Conservation (phyloP, 2,113 vertebrate genomes). For the zebrafish (Danio rerio) region GRCz12tu NC_133184.1:47205501-47206000, state of each 20-base stretch:
- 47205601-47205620: too few species aligned
- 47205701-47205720: too few species aligned
- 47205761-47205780: not conserved
- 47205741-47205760: not conserved
- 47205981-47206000: too few species aligned
- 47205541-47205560: not conserved
- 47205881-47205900: not conserved
- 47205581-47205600: not conserved
- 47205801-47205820: not conserved
- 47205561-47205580: not conserved
- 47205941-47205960: not conserved
- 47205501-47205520: not conserved
- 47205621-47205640: not conserved
- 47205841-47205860: not conserved
- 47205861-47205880: not conserved
- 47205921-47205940: too few species aligned
- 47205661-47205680: not conserved
- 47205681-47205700: not conserved
- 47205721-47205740: not conserved
- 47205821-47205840: not conserved
- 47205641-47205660: too few species aligned
- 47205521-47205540: constrained; percentile 5
- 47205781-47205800: not conserved
- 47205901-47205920: not conserved
- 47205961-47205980: too few species aligned